Evolutionary conservation across 2,113 vertebrate genomes (phyloP), one percentile per base, ranked within the genome.

Genomic region (Engraulis encrasicolus): DNA sequence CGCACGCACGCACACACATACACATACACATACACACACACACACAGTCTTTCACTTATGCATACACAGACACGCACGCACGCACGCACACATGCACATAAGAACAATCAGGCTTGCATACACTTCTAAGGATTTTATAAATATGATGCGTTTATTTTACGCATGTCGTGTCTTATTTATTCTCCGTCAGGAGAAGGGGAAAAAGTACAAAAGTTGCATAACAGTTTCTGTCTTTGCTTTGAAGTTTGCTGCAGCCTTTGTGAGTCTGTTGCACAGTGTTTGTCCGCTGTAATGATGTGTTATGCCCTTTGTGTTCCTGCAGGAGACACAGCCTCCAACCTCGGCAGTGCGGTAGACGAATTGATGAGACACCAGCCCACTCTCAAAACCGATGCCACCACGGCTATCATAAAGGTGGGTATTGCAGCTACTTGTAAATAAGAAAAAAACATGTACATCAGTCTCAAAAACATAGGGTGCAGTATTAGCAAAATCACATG

Each of bases 291-390:
- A 15, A 34, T n/a, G n/a, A n/a, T 23, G 45, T 27, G 50, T 79
- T 6, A 15, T 83, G 77, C 82, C 0, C 88, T 9, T n/a, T 88
- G 81, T 89, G 34, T 48, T 12, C 90, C 3, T 89, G 52, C 89
- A 98, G 97, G 97, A 82, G 97, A 99, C 92, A 99, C 98, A 34
- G 98, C 98, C 27, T 99, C 97, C 80, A 99, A 99, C 90, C 91
- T 99, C 85, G 98, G 98, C 85, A 99, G 98, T 91, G 98, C 98
- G 84, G 97, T 99, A 52, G 98, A 99, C 88, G 98, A 99, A 86
- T 96, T 99, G 48, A 99, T 99, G 98, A 96, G 98, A 61, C 98
- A 99, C 91, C 98, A 99, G 61, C 98, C 98, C 83, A 99, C 98
- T 1, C 94, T 99, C 86, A 99, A 99, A 91, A 99, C 98, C 0